Conservation (phyloP, 2,113 vertebrate species). For the Microcebus griseorufus region DNA sequence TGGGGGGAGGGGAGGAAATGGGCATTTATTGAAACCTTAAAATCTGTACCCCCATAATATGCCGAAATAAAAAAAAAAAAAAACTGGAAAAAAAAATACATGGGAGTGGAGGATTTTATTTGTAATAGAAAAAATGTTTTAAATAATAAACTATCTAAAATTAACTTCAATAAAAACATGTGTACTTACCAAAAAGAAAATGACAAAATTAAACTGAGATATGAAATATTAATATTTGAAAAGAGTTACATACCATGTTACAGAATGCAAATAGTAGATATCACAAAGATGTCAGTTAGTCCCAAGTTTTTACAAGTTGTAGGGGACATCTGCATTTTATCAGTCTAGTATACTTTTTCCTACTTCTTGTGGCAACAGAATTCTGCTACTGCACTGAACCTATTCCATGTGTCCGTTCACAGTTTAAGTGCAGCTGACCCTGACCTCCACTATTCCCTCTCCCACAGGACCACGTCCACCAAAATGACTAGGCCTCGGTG, state of each 20-base stretch:
- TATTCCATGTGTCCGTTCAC: neutral
- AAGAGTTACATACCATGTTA: neutral
- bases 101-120: neutral
- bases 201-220: neutral
- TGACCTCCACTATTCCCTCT: neutral
- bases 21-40: too few species aligned
- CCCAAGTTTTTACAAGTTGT: neutral
- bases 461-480: neutral
- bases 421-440: neutral
- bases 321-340: neutral
- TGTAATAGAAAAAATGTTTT: neutral
- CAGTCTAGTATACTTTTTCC: neutral
- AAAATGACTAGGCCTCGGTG: neutral
- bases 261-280: neutral
- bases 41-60: too few species aligned
- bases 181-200: neutral
- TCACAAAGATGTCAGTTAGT: neutral
- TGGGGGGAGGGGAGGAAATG: too few species aligned
- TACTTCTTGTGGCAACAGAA: neutral
- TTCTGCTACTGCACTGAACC: neutral
- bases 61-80: too few species aligned
- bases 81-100: constrained; percentile 36
- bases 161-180: neutral
- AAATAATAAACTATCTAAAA: constrained; percentile 35
- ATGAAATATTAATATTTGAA: neutral